Evolutionary conservation across 2,113 vertebrate species (phyloP).

Genomic region (Scophthalmus maximus): DNA sequence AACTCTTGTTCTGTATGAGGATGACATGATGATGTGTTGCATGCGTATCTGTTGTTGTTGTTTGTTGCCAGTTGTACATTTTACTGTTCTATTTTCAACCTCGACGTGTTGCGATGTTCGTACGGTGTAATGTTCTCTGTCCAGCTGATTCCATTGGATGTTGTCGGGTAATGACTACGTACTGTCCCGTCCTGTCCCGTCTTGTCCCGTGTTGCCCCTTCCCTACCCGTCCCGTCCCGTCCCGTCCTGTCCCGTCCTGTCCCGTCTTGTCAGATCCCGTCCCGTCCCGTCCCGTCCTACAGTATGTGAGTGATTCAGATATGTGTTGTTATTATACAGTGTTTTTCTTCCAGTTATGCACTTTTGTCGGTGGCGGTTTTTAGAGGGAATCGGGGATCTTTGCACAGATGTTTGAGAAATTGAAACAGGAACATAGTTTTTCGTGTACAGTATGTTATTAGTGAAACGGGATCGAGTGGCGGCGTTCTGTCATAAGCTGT

Average conservation of each 20-base stretch:
- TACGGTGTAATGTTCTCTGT: conserved; percentile 60
- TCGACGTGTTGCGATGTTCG: conserved; percentile 53
- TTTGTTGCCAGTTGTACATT: conserved; percentile 73
- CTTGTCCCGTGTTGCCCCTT: conserved; percentile 52
- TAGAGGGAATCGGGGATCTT: conserved; percentile 68
- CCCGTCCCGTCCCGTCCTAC: too few species aligned
- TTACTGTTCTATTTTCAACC: conserved; percentile 50
- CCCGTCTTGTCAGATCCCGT: too few species aligned
- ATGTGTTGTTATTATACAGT: conserved; percentile 66
- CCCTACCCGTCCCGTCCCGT: conserved; percentile 54
- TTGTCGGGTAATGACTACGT: conserved; percentile 61
- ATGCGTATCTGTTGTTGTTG: conserved; percentile 65
- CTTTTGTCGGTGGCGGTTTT: conserved; percentile 76
- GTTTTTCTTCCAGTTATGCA: conserved; percentile 80
- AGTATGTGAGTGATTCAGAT: conserved; percentile 67
- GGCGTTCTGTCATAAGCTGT: conserved; percentile 45
- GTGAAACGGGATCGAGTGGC: conserved; percentile 51
- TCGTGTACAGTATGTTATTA: conserved; percentile 73
- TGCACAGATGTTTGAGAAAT: conserved; percentile 73
- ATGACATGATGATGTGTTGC: conserved; percentile 63
- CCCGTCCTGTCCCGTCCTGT: conserved; percentile 47
- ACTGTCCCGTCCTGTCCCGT: conserved; percentile 53
- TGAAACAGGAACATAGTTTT: conserved; percentile 45
- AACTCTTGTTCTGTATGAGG: conserved; percentile 68
- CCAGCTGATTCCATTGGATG: conserved; percentile 73